Evolutionary conservation across 2,888 invertebrate genomes (phyloP).

Genomic region (Spialia ferax): DNA sequence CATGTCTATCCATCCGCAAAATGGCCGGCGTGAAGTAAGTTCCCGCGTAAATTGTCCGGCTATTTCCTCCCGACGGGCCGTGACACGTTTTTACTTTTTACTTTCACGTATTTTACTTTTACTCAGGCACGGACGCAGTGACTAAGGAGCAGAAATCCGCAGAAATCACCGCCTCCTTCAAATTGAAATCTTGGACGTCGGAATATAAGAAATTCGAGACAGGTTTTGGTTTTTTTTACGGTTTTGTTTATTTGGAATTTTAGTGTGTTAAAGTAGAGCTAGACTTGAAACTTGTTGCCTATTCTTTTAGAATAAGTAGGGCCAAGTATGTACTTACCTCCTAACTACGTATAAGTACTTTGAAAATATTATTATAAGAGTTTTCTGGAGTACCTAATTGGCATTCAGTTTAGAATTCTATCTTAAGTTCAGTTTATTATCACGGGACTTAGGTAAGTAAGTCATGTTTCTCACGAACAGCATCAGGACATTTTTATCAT

Average conservation of each 20-base stretch:
- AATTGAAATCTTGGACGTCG: conserved; percentile 44
- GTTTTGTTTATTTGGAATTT: not conserved
- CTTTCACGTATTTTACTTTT: not conserved
- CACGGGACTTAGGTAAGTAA: too few species aligned
- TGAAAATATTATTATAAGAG: too few species aligned
- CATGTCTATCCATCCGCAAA: conserved; percentile 42
- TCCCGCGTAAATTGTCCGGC: conserved; percentile 55
- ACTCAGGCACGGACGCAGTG: conserved; percentile 58
- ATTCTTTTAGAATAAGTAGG: too few species aligned
- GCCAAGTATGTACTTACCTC: too few species aligned
- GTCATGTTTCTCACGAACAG: too few species aligned
- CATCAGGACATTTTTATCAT: too few species aligned
- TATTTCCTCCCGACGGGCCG: conserved; percentile 31
- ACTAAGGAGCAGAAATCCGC: conserved; percentile 59
- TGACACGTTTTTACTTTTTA: conserved; percentile 59
- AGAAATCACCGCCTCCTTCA: conserved; percentile 54
- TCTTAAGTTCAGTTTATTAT: too few species aligned
- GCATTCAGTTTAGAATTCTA: too few species aligned
- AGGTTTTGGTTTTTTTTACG: conserved; percentile 46
- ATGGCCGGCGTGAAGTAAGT: conserved; percentile 52
- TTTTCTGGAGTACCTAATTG: too few species aligned
- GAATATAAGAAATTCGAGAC: conserved; percentile 41
- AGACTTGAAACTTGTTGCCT: too few species aligned
- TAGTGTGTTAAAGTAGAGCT: not conserved
- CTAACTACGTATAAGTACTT: too few species aligned